Evolutionary conservation across 1,140 invertebrate genomes (phyloP).

Genomic region (Ostrea edulis): DNA sequence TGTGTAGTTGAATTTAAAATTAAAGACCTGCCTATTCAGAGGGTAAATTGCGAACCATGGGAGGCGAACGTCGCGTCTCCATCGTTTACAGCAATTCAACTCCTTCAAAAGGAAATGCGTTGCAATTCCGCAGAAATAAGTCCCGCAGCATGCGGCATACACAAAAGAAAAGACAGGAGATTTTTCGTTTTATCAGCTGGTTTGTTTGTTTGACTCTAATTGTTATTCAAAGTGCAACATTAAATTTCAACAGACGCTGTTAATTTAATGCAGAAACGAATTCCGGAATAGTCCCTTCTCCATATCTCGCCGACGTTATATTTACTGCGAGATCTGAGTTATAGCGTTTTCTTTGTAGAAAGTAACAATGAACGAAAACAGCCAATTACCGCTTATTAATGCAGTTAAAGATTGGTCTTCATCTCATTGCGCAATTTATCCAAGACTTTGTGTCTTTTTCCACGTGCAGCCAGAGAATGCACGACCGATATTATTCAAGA

Average conservation of each 20-base stretch:
- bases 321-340: background rate
- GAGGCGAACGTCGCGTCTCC: background rate
- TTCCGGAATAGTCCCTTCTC: constrained; percentile 12
- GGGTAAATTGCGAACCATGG: background rate
- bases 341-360: constrained; percentile 19
- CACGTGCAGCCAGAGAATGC: constrained; percentile 20
- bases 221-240: constrained; percentile 25
- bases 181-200: constrained; percentile 28
- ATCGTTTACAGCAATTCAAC: background rate
- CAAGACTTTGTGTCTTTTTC: constrained; percentile 24
- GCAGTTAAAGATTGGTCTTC: background rate
- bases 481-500: constrained; percentile 29
- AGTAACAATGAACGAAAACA: background rate
- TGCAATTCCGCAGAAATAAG: background rate
- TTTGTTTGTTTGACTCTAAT: constrained; percentile 22
- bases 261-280: constrained; percentile 14
- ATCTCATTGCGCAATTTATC: background rate
- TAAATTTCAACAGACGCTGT: background rate
- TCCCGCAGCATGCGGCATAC: background rate
- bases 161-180: background rate
- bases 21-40: background rate
- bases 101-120: constrained; percentile 8
- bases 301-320: background rate
- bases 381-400: background rate
- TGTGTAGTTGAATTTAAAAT: background rate